Percentiles rank a stretch among this genome's conserved stretches.
These are phyloP conservation scores for Ganaspis brasiliensis DNA, from an alignment of 2,888 invertebrate species.

Conservation along the genomic window DNA sequence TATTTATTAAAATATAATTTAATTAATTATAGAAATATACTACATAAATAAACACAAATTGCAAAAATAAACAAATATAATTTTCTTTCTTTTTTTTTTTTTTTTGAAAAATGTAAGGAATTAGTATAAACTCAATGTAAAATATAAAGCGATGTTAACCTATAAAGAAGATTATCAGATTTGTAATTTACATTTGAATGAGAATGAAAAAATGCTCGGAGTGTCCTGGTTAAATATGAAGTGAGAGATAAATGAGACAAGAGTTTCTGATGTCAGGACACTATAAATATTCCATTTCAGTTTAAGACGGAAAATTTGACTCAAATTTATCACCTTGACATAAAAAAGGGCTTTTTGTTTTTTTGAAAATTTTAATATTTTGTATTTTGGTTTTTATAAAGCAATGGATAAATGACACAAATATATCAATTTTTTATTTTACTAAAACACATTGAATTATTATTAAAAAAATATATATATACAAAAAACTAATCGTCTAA, in stretches of 20 bases:
- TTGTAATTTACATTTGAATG: not conserved
- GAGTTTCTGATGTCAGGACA: slow-evolving; percentile 19
- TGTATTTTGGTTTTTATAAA: not conserved
- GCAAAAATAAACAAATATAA: too few relatives aligned
- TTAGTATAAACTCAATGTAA: too few relatives aligned
- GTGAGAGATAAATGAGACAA: slow-evolving; percentile 52
- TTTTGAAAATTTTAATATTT: not conserved
- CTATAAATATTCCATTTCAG: slow-evolving; percentile 55
- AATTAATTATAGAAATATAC: too few relatives aligned
- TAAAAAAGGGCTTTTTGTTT: not conserved
- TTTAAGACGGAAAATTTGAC: not conserved
- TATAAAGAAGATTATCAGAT: not conserved
- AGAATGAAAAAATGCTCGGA: not conserved
- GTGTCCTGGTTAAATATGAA: slow-evolving; percentile 56
- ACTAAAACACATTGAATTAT: too few relatives aligned
- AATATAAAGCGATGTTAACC: too few relatives aligned
- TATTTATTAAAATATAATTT: too few relatives aligned
- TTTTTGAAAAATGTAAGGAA: too few relatives aligned
- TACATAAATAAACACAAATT: too few relatives aligned
- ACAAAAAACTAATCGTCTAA: not conserved
- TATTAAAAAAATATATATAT: too few relatives aligned
- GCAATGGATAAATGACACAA: too few relatives aligned
- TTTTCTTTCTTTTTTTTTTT: too few relatives aligned
- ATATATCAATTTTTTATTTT: too few relatives aligned
- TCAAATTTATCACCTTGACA: not conserved